A percentile compares a stretch with the other conserved stretches of the same genome.
These are phyloP conservation scores for Brachionus plicatilis DNA, from an alignment of 1,140 invertebrate species.

Conservation along the genomic window DNA sequence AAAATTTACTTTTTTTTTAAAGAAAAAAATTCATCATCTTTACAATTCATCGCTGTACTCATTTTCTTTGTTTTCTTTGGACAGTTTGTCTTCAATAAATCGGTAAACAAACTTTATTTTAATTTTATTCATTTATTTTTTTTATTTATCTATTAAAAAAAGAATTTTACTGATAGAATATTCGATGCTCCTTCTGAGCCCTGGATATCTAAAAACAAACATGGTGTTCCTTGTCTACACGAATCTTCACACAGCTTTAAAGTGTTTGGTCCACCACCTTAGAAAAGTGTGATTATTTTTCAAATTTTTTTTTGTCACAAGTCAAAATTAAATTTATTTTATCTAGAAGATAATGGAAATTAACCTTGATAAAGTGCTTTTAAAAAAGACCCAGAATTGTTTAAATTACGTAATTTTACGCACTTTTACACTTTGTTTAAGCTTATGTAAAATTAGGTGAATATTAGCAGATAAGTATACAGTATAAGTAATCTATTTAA, in stretches of 20 bases:
- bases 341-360: too few species aligned
- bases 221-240: background rate
- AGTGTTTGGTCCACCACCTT: slow-evolving; percentile 3
- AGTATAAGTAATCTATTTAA: too few species aligned
- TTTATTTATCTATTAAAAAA: background rate
- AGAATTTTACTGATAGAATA: slow-evolving; percentile 2
- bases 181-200: background rate
- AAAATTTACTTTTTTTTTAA: background rate
- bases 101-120: background rate
- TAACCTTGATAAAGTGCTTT: too few species aligned
- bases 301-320: too few species aligned
- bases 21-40: background rate
- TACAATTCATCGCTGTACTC: background rate
- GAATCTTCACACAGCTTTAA: background rate
- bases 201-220: background rate
- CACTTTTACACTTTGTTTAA: too few species aligned
- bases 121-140: background rate
- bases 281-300: background rate
- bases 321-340: too few species aligned
- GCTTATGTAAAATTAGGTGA: too few species aligned
- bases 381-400: too few species aligned
- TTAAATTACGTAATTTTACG: too few species aligned
- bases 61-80: background rate
- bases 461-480: too few species aligned
- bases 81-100: background rate